These are phyloP conservation scores for Xenopus borealis DNA, from an alignment of 2,113 vertebrate species.

Conservation along the genomic window DNA sequence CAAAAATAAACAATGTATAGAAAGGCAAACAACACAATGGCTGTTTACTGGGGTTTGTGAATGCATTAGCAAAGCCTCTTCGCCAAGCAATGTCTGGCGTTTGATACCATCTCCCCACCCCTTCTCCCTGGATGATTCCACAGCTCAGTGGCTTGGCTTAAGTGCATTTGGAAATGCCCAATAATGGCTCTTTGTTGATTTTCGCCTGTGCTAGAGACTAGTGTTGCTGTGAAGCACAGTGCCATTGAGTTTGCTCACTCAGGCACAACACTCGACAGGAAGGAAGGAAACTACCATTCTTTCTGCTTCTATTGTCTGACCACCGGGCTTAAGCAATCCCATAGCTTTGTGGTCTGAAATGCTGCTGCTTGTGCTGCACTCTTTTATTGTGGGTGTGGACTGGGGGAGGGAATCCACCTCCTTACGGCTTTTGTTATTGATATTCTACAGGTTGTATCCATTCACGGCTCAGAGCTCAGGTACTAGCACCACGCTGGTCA, in stretches of 20 bases:
- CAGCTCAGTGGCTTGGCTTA: constrained; percentile 79
- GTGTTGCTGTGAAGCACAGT: constrained; percentile 85
- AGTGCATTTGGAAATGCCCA: constrained; percentile 82
- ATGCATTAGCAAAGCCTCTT: constrained; percentile 14
- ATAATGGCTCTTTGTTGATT: constrained; percentile 95
- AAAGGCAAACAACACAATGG: constrained; percentile 53
- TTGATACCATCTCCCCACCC: constrained; percentile 48
- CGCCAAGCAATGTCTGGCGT: constrained; percentile 46
- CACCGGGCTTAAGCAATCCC: constrained; percentile 92
- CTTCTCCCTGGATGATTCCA: constrained; percentile 60
- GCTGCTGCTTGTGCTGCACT: constrained; percentile 58
- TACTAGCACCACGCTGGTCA: constrained; percentile 36
- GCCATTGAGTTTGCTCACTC: constrained; percentile 95
- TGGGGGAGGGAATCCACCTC: constrained; percentile 38
- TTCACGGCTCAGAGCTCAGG: constrained; percentile 51
- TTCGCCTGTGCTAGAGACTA: constrained; percentile 81
- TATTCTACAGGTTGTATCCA: constrained; percentile 46
- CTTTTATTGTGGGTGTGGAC: constrained; percentile 56
- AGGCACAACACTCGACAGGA: constrained; percentile 96
- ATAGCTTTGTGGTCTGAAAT: constrained; percentile 70
- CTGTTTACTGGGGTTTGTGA: constrained; percentile 53
- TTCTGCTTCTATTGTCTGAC: constrained; percentile 91
- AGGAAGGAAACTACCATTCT: constrained; percentile 95
- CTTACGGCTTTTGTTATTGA: constrained; percentile 49
- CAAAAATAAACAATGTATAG: constrained; percentile 14